A percentile compares a stretch with the other conserved stretches of the same genome.
phyloP scores from a whole-genome alignment of 2,888 invertebrate genomes.

The Embidobia sp. region DNA sequence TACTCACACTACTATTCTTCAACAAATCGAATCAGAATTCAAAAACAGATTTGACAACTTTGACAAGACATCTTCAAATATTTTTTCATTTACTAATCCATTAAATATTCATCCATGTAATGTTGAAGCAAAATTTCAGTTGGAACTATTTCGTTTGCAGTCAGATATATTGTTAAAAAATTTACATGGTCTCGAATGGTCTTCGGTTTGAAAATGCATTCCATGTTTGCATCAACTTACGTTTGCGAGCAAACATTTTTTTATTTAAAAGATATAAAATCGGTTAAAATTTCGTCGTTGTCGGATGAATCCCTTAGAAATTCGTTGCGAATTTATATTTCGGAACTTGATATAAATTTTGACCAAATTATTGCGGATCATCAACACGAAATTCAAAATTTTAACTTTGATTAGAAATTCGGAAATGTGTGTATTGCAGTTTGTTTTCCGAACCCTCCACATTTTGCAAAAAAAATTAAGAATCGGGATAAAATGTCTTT shows the following conservation, averaged over 20 bases:
- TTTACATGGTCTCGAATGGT: background rate
- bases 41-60: background rate
- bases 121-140: background rate
- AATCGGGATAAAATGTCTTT: too few species aligned
- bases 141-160: background rate
- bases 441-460: too few species aligned
- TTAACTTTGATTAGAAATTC: too few species aligned
- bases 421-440: too few species aligned
- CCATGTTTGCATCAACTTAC: background rate
- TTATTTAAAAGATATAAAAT: slow-evolving; percentile 7
- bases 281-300: background rate
- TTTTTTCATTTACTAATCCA: background rate
- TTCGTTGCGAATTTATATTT: too few species aligned
- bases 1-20: background rate
- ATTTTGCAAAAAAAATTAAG: too few species aligned
- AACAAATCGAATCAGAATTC: background rate
- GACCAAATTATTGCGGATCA: too few species aligned
- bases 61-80: background rate
- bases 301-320: background rate
- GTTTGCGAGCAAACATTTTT: slow-evolving; percentile 16
- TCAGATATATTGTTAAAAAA: background rate
- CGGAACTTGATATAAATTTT: too few species aligned
- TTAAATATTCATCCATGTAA: background rate
- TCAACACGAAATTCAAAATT: too few species aligned
- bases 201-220: slow-evolving; percentile 5